Conservation (phyloP, 53 echinoderm and acorn worm genomes). For the Antedon mediterranea region DNA sequence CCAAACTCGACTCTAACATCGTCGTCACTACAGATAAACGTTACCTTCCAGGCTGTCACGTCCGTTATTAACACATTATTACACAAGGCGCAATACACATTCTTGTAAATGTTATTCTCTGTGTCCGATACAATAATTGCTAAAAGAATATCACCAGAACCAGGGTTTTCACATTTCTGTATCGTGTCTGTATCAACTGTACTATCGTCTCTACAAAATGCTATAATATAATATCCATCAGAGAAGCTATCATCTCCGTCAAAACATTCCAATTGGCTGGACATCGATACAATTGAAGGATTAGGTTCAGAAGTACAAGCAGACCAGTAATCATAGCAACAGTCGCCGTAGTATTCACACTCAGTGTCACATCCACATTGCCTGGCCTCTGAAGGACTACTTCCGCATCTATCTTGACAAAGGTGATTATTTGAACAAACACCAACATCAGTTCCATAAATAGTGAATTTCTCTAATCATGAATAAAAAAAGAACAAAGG, state of each 20-base stretch:
- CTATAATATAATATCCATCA: not conserved
- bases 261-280: not conserved
- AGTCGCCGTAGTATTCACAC: not conserved
- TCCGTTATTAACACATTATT: not conserved
- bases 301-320: not conserved
- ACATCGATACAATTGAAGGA: not conserved
- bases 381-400: not conserved
- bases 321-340: not conserved
- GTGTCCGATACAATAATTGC: not conserved
- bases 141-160: not conserved
- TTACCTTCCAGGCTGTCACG: not conserved
- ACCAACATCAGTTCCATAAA: not conserved
- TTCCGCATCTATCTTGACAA: not conserved
- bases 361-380: not conserved
- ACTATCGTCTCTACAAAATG: not conserved
- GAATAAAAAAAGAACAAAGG: no score
- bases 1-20: not conserved
- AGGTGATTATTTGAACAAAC: not conserved
- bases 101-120: not conserved
- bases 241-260: not conserved
- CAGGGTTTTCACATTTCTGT: not conserved
- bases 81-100: not conserved
- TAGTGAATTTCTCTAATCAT: not conserved
- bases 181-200: not conserved
- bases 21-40: not conserved